phyloP scores from a whole-genome alignment of 2,888 invertebrate species.

The Melolontha melolontha region DNA sequence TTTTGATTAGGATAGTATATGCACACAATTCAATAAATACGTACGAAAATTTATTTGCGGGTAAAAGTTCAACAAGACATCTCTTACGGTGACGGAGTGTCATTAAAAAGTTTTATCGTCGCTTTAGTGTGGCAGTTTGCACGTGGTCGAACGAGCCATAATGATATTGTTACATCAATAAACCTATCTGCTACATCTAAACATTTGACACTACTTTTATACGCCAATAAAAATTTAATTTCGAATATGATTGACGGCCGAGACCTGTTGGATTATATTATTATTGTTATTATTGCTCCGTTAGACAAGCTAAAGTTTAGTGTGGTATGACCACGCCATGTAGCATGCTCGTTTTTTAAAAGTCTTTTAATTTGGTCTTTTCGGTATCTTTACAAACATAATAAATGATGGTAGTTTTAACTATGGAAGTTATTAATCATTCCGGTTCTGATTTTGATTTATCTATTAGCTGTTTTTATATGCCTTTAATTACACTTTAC shows the following conservation, averaged over 20 bases:
- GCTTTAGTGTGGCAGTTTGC: slow-evolving; percentile 64
- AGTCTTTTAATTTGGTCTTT: slow-evolving; percentile 2
- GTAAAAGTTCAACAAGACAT: slow-evolving; percentile 37
- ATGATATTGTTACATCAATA: slow-evolving; percentile 67
- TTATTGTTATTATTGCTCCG: slow-evolving; percentile 35
- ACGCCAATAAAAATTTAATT: slow-evolving; percentile 66
- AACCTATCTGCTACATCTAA: slow-evolving; percentile 64
- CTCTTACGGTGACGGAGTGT: slow-evolving; percentile 48
- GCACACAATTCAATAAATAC: slow-evolving; percentile 6
- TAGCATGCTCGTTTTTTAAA: slow-evolving; percentile 5
- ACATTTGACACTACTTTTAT: slow-evolving; percentile 65
- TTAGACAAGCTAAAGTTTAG: slow-evolving; percentile 32
- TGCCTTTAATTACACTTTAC: slow-evolving; percentile 36
- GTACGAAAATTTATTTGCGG: slow-evolving; percentile 32
- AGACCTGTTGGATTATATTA: slow-evolving; percentile 60
- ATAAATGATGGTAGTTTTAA: slow-evolving; percentile 12
- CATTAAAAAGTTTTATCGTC: slow-evolving; percentile 66
- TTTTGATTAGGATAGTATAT: not conserved
- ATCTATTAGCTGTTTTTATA: slow-evolving; percentile 36
- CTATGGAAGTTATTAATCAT: slow-evolving; percentile 20
- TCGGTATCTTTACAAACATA: slow-evolving; percentile 11
- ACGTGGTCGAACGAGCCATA: slow-evolving; percentile 64
- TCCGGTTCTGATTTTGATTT: slow-evolving; percentile 33
- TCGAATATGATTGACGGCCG: slow-evolving; percentile 63
- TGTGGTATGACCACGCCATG: slow-evolving; percentile 12